Evolutionary conservation across 2,888 invertebrate genomes (phyloP).

Genomic region (Hetaerina titia): DNA sequence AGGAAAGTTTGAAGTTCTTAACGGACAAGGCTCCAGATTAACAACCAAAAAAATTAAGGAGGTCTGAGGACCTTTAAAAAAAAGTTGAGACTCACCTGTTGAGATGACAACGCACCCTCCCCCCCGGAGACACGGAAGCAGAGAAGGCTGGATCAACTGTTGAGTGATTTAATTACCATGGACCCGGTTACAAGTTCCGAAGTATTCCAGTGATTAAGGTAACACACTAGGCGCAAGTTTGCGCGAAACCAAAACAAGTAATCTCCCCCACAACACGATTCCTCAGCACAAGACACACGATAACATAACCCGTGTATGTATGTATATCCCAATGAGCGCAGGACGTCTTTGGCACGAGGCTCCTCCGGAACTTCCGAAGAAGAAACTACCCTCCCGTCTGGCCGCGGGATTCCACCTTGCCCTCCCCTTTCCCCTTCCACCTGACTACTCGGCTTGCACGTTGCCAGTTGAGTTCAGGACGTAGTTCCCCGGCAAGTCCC

Average conservation of each 20-base stretch:
- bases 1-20: too few species aligned
- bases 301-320: not conserved
- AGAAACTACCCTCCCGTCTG: conserved; percentile 28
- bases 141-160: not conserved
- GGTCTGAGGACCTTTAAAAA: not conserved
- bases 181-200: not conserved
- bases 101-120: not conserved
- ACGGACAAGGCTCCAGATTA: too few species aligned
- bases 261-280: not conserved
- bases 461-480: not conserved
- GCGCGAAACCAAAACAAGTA: not conserved
- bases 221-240: not conserved
- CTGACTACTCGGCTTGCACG: not conserved
- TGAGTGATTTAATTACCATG: not conserved
- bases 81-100: conserved; percentile 42
- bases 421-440: not conserved
- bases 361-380: conserved; percentile 51
- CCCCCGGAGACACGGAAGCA: not conserved
- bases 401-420: conserved; percentile 8
- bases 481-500: conserved; percentile 17
- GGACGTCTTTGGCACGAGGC: not conserved
- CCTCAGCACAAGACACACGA: not conserved
- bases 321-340: not conserved
- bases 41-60: too few species aligned
- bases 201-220: not conserved